Percentiles rank a stretch among this genome's conserved stretches.
Conservation (phyloP, 1,140 invertebrate species). For the Drosophila leontia region DNA sequence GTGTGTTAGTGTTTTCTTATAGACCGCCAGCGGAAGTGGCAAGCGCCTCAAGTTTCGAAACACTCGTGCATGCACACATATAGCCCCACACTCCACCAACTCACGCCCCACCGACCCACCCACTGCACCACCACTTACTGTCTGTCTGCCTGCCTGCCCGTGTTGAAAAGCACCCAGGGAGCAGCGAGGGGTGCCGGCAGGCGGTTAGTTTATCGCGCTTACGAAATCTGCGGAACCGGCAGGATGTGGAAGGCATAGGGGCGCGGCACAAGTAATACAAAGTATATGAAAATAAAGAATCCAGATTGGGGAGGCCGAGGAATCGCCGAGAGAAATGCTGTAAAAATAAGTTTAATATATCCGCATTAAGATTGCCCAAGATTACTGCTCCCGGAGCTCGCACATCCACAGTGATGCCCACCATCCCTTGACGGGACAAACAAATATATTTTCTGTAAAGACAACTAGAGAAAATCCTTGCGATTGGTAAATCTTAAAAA, state of each 20-base stretch:
- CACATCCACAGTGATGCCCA: constrained; percentile 6
- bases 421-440: background rate
- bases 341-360: constrained; percentile 84
- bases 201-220: constrained; percentile 69
- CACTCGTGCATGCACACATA: constrained; percentile 49
- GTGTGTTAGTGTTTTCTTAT: constrained; percentile 62
- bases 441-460: background rate
- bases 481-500: background rate
- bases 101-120: background rate
- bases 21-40: constrained; percentile 68
- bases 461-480: background rate
- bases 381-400: constrained; percentile 19
- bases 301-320: constrained; percentile 38
- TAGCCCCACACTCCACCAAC: constrained; percentile 2
- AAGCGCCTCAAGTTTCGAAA: constrained; percentile 74
- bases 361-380: constrained; percentile 72
- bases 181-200: constrained; percentile 3
- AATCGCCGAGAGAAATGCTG: constrained; percentile 47
- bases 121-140: constrained; percentile 21
- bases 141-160: constrained; percentile 29
- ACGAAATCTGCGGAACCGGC: constrained; percentile 66
- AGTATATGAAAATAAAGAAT: constrained; percentile 64
- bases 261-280: constrained; percentile 53
- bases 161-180: constrained; percentile 62
- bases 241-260: constrained; percentile 45